Base-by-base conservation (phyloP, 64 coral and sea anemone genomes). In the Stichodactyla mertensii region DNA sequence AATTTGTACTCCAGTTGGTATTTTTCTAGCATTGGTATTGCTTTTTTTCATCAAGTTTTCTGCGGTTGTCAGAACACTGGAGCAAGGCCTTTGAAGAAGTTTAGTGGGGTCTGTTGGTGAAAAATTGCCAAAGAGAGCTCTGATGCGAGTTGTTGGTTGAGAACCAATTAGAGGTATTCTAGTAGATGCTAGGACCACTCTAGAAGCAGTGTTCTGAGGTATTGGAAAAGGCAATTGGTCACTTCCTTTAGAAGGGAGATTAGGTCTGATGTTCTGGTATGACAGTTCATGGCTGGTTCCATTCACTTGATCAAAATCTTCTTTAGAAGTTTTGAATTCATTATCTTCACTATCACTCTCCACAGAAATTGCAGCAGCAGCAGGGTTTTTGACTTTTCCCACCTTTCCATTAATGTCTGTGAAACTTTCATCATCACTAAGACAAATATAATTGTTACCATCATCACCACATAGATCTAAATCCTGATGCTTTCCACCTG, bases 251-350 rank as follows among this genome's bases (percentile, higher is more conserved):
- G 61, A 64, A 64, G 61, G 61, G 61, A 64, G 61, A 64, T 64
- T 64, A 64, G 61, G 61, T 64, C 61, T 64, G 61, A 78, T 78
- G 74, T 78, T 45, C 74, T 78, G 74, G 24, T 78, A 78, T 78
- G 45, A 27, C 74, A 24, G 74, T 52, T 78, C 45, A 78, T 64
- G 61, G 61, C 61, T 64, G 61, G 10, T 16, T 64, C 61, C 14
- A 16, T 64, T 64, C 61, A 64, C 12, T 64, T 64, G 13, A 64
- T 64, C 61, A 64, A 64, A 64, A 64, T 64, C 61, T 64, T 64
- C 61, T 12, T 64, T 64, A 18, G 61, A 18, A 64, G 61, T 64
- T 64, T 64, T 18, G 61, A 1, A 16, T 14, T 64, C 61, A 16
- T 64, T 18, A 4, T 18, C 16, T 14, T 64, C 61, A 64, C 61